A percentile compares a stretch with the other conserved stretches of the same genome.
These are phyloP conservation scores for Mohoua ochrocephala DNA, from an alignment of 2,113 vertebrate species.

Conservation along the genomic window DNA sequence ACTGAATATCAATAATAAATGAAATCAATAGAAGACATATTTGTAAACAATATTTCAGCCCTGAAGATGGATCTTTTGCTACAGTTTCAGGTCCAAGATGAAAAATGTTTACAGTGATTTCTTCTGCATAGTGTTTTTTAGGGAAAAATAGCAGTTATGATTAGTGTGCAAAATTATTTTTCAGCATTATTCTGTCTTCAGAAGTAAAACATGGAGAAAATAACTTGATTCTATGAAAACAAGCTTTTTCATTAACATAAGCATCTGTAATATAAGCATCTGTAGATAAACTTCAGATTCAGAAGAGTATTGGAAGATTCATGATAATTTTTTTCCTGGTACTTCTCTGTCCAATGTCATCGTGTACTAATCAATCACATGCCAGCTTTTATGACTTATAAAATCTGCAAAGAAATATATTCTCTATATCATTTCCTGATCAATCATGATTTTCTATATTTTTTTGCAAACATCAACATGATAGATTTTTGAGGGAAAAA, in stretches of 20 bases:
- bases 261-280: background rate
- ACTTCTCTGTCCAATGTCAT: background rate
- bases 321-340: background rate
- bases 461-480: background rate
- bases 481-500: background rate
- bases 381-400: background rate
- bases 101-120: background rate
- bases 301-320: background rate
- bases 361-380: rapidly evolving
- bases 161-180: background rate
- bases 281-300: background rate
- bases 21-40: background rate
- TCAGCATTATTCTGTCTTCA: background rate
- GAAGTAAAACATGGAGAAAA: background rate
- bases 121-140: background rate
- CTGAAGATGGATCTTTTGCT: background rate
- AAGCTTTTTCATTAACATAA: background rate
- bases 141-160: background rate
- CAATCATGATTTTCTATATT: background rate
- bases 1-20: background rate
- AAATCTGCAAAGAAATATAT: background rate
- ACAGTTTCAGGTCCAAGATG: background rate
- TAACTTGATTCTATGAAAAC: background rate
- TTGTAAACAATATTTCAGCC: background rate
- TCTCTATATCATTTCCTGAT: background rate